A percentile compares a stretch with the other conserved stretches of the same genome.
These are phyloP conservation scores for Loris lydekkerianus DNA, from an alignment of 2,797 vertebrate species.

Conservation along the genomic window DNA sequence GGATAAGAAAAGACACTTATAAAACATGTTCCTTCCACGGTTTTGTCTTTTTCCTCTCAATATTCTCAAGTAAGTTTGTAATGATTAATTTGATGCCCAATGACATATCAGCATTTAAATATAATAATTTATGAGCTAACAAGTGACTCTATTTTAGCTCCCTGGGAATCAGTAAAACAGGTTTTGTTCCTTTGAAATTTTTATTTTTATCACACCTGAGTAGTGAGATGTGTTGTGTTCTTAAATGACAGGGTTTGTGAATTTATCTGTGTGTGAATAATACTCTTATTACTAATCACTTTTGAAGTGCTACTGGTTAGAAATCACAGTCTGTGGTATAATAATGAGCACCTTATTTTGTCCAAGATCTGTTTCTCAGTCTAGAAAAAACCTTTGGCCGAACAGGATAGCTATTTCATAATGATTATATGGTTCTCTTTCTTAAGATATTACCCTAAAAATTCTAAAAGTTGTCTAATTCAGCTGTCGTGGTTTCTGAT, in stretches of 20 bases:
- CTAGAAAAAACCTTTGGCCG: conserved; percentile 76
- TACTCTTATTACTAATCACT: conserved; percentile 81
- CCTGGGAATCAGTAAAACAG: conserved; percentile 15
- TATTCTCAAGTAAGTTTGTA: conserved; percentile 74
- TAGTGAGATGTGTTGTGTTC: conserved; percentile 65
- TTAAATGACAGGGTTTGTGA: conserved; percentile 79
- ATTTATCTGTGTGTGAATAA: conserved; percentile 76
- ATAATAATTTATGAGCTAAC: conserved; percentile 26
- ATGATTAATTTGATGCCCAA: conserved; percentile 53
- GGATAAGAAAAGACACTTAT: conserved; percentile 81
- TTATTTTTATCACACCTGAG: conserved; percentile 81
- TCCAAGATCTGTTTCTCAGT: conserved; percentile 75
- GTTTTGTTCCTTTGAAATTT: conserved; percentile 68
- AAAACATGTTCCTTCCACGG: conserved; percentile 79
- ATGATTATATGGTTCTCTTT: conserved; percentile 78
- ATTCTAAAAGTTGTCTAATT: conserved; percentile 66
- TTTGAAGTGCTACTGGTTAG: conserved; percentile 75
- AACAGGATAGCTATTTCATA: conserved; percentile 74
- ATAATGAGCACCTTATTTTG: conserved; percentile 79
- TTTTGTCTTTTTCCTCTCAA: conserved; percentile 77
- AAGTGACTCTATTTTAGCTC: conserved; percentile 73
- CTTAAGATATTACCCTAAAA: conserved; percentile 60
- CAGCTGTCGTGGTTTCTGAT: conserved; percentile 79
- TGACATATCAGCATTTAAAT: conserved; percentile 71
- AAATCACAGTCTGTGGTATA: conserved; percentile 77